Evolutionary conservation across 2,888 invertebrate species (phyloP), one percentile per base, ranked within the genome.

Genomic region (Tiphia femorata): DNA sequence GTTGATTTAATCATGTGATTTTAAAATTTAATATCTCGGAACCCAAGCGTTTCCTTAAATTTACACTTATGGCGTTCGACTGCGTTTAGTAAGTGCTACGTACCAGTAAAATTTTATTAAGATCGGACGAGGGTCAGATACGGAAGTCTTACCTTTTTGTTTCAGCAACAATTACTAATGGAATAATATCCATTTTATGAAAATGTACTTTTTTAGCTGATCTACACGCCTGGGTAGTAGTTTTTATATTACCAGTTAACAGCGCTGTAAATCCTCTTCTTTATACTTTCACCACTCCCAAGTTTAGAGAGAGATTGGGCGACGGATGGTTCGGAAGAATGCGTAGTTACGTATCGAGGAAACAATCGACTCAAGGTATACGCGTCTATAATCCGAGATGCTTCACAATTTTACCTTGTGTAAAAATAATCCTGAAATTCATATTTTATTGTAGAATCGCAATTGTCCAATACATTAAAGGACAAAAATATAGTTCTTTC

Each of bases 221-320:
- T 70, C 83, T 89, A 29, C 88, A 89, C 69, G 88, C 88, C 10
- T 90, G 89, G 88, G 79, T 90, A 19, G 87, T 90, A 3, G 87
- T 91, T n/a, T 89, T 90, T 62, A 86, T 91, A 48, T 77, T 91
- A 17, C 91, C 91, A 3, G 84, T 91, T 1, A 91, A 91, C 74
- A 88, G 89, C 1, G 88, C 90, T 0, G 84, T 90, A 0, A 91
- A 91, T 81, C 91, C 91, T 0, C 74, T 89, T 16, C 81, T 91
- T 7, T 91, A 91, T 72, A 91, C 90, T 12, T 89, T 91, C 66
- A 89, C 90, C 0, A 90, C 90, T 2, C 87, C 89, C 1, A 89
- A 88, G 72, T 90, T 88, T 77, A 85, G 88, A 8, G 86, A 86
- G 67, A 85, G 86, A 62, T 75, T 88, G n/a, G 75, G 58, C 48